Evolutionary conservation across 2,113 vertebrate species (phyloP), one percentile per base, ranked within the genome.

Genomic region (Microtus oregoni): DNA sequence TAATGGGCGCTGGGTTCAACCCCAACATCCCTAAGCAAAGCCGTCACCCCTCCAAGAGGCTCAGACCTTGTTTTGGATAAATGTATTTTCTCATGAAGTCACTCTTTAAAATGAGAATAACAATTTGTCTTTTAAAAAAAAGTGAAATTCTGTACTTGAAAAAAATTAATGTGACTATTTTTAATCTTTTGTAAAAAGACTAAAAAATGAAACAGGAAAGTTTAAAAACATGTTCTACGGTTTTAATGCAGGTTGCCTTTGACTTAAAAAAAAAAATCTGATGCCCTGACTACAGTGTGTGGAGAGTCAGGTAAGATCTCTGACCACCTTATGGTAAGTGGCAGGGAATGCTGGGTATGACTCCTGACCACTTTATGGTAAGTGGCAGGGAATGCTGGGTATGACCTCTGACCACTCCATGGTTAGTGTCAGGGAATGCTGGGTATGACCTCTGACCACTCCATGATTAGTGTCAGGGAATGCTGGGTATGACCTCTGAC

Each of bases 61-160:
- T 2, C 19, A 79, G 88, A 41, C 7, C 61, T 92, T 90, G 20
- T 82, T 92, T 91, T n/a, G 17, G 30, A 67, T 65, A 28, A 91
- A 67, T 65, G 61, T 78, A 22, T 50, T 91, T 89, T 86, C 47
- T 95, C 28, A 87, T 7, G 35, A 83, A 81, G 72, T 96, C 12
- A 81, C 58, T 81, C 77, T 88, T 90, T 81, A 91, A 95, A 90
- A 75, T 13, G 20, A n/a, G 19, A 7, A 52, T 44, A 73, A 50
- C 1, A 68, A 12, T 58, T 78, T 35, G 5, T 58, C 81, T 70
- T 52, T 52, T 3, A 52, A 52, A 52, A 52, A 52, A 52, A 90
- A 89, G 19, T 50, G 32, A 0, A 86, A 13, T 4, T 44, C 11
- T 58, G 65, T 90, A 7, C 5, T 41, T 50, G 11, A 77, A 72